Conservation (phyloP, 2,797 vertebrate species). For the Pantherophis vulpinus region DNA sequence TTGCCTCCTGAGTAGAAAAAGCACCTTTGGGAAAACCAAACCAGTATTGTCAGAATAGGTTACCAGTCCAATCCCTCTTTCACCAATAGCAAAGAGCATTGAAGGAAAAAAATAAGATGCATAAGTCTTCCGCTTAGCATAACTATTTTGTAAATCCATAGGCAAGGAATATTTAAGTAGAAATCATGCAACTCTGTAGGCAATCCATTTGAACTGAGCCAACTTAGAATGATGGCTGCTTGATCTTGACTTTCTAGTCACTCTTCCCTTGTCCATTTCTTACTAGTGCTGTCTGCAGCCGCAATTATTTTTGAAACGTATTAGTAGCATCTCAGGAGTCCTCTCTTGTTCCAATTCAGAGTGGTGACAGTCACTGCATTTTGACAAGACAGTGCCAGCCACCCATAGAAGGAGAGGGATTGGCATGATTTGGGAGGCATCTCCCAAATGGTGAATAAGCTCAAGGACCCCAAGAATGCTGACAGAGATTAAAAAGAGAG, state of each 20-base stretch:
- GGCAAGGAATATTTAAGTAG: conserved; percentile 4
- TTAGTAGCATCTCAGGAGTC: conserved; percentile 1
- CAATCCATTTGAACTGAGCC: conserved; percentile 65
- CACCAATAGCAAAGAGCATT: conserved; percentile 54
- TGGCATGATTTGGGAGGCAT: neutral
- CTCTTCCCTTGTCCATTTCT: conserved; percentile 9
- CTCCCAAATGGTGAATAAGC: neutral
- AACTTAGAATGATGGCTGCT: conserved; percentile 36
- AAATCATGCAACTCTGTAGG: conserved; percentile 32
- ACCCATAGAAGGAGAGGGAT: neutral
- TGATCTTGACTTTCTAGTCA: conserved; percentile 1
- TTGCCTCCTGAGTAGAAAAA: too few relatives aligned
- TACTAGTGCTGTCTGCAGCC: neutral
- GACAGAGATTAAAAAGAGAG: neutral
- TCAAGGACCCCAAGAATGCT: neutral
- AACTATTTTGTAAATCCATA: conserved; percentile 40
- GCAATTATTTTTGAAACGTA: conserved; percentile 1
- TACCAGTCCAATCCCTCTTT: conserved; percentile 53
- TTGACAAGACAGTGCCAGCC: neutral
- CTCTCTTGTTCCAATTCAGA: neutral
- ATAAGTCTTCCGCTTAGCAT: conserved; percentile 54
- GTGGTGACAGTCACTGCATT: neutral
- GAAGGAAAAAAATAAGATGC: conserved; percentile 58
- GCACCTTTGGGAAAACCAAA: conserved; percentile 27
- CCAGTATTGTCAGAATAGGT: conserved; percentile 63